Percentiles rank a stretch among this genome's conserved stretches.
These are phyloP conservation scores for Chelon auratus DNA, from an alignment of 2,797 vertebrate genomes.

Conservation along the genomic window DNA sequence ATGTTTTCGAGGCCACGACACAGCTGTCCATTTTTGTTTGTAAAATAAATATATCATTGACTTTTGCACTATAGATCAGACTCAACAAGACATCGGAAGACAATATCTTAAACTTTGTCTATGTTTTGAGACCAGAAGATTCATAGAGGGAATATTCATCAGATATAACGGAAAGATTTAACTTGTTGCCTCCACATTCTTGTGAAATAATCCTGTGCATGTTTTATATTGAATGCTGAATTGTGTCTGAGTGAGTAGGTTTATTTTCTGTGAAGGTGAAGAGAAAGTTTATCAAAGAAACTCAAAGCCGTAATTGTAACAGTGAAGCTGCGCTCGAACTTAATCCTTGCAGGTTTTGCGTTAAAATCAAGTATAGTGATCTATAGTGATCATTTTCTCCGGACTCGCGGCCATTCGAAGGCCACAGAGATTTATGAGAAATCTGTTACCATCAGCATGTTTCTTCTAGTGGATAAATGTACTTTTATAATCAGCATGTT, in stretches of 20 bases:
- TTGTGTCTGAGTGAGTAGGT: not conserved
- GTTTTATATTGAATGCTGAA: not conserved
- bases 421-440: slow-evolving; percentile 10
- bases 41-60: not conserved
- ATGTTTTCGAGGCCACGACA: no score
- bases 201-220: not conserved
- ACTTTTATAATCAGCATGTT: slow-evolving; percentile 52
- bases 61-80: not conserved
- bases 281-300: not conserved
- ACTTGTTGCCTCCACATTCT: not conserved
- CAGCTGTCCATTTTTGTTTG: not conserved
- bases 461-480: slow-evolving; percentile 27
- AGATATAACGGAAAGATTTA: not conserved
- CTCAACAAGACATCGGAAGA: not conserved
- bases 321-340: no score
- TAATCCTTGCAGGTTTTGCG: not conserved
- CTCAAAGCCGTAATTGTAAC: not conserved
- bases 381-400: not conserved
- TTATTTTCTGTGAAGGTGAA: not conserved
- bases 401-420: slow-evolving; percentile 16
- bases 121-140: not conserved
- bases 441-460: slow-evolving; percentile 44
- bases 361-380: not conserved
- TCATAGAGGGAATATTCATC: not conserved
- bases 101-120: no score